A percentile compares a stretch with the other conserved stretches of the same genome.
These are phyloP conservation scores for Clarias batrachus DNA, from an alignment of 2,113 vertebrate species.

Conservation along the genomic window DNA sequence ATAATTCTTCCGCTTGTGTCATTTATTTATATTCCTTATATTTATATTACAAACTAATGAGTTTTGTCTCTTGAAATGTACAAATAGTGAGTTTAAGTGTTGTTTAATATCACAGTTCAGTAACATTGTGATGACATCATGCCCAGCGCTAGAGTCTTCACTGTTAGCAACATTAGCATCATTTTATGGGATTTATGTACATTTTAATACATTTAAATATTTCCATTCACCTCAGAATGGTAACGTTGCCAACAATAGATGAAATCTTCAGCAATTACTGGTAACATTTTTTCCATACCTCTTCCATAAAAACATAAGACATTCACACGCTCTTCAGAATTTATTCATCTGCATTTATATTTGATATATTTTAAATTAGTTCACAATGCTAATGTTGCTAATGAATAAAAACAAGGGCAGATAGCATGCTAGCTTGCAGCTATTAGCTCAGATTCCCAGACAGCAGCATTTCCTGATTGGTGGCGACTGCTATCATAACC, in stretches of 20 bases:
- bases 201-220: neutral
- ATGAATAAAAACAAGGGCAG: neutral
- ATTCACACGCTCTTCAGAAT: neutral
- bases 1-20: neutral
- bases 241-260: neutral
- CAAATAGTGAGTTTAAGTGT: neutral
- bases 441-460: neutral
- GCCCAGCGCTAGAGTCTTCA: neutral
- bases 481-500: neutral
- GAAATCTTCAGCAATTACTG: neutral
- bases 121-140: neutral
- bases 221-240: neutral
- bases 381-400: slow-evolving; percentile 15
- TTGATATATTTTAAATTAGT: neutral
- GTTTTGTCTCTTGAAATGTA: neutral
- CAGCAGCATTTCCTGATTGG: neutral
- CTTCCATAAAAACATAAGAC: neutral
- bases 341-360: neutral
- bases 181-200: neutral
- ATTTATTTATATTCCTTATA: neutral
- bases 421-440: neutral
- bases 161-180: slow-evolving; percentile 4
- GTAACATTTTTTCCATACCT: neutral
- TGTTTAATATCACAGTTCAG: neutral
- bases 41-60: neutral